Conservation (phyloP, 92 coral and sea anemone genomes). For the Phenganax subtilis region DNA sequence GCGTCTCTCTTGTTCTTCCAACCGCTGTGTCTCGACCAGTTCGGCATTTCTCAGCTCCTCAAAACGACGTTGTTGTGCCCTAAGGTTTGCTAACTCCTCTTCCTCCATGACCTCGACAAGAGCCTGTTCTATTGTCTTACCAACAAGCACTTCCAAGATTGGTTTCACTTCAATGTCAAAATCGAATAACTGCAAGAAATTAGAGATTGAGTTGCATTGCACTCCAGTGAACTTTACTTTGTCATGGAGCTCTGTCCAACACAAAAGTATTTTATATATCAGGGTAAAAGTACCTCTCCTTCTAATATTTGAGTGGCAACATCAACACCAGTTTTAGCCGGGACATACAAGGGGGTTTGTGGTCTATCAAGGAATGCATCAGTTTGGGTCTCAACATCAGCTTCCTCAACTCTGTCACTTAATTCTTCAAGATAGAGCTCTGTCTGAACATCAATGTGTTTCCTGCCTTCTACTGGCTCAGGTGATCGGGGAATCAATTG, state of each 20-base stretch:
- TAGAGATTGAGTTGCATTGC: not conserved
- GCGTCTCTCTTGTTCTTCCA: constrained; percentile 96
- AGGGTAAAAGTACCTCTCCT: constrained; percentile 65
- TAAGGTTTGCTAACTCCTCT: constrained; percentile 86
- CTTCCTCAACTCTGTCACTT: constrained; percentile 96
- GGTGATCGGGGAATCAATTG: constrained; percentile 88
- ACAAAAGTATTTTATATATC: not conserved
- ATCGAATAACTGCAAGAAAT: constrained; percentile 67
- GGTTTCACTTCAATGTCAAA: constrained; percentile 95
- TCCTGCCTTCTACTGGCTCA: constrained; percentile 94
- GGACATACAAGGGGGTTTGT: constrained; percentile 87
- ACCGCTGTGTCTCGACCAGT: constrained; percentile 93
- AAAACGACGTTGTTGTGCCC: constrained; percentile 87
- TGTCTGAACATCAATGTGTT: constrained; percentile 97
- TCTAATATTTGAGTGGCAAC: constrained; percentile 95
- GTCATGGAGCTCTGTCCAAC: not conserved
- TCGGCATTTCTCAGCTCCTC: constrained; percentile 94
- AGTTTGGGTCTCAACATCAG: constrained; percentile 96
- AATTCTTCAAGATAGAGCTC: constrained; percentile 91
- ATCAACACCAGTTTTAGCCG: constrained; percentile 96
- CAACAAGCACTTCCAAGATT: constrained; percentile 89
- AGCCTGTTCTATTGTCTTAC: constrained; percentile 96
- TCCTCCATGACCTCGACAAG: constrained; percentile 96
- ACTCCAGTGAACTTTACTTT: not conserved
- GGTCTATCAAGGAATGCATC: constrained; percentile 98